Base-by-base conservation (phyloP, 1,140 invertebrate species). In the Drosophila fuyamai region DNA sequence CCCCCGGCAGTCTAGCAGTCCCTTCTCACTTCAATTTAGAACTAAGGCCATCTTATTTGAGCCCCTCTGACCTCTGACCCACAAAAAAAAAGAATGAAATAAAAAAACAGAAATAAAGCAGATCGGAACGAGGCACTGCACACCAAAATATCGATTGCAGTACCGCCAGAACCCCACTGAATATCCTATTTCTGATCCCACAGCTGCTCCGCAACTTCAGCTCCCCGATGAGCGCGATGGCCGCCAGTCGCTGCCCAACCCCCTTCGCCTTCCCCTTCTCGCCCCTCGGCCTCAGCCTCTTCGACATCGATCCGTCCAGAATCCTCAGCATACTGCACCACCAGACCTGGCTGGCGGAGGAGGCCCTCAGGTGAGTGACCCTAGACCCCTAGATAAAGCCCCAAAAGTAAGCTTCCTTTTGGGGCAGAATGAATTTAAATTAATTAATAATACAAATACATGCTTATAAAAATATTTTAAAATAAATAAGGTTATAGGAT, bases 281-380 rank as follows among this genome's bases (percentile, higher is more conserved):
- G 56, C 90, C 92, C 9, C 73, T 92, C 53, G 91, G 92, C 14
- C 60, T 92, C 60, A 90, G 90, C 77, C 75, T 92, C 51, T 92
- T 92, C 70, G 92, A 92, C 75, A 88, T 92, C 23, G 92, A 92
- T 92, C 92, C 92, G 90, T 92, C 91, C 92, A 91, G 91, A 92
- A 92, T 92, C 43, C 73, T 92, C 55, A 85, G 77, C 70, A 84
- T 92, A 55, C 66, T 92, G 32, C 92, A 92, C 53, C 92, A 92
- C 43, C 92, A 92, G 76, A 92, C 92, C 54, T 91, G 91, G 80
- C 76, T 92, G 50, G 92, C 92, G 54, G 92, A 92, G 55, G 92
- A 92, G 71, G 85, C 92, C 46, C 77, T 92, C 56, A 81, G 90
- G 92, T 92, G 65, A 79, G 72, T 58, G 9, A 38, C 18, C 6